Evolutionary conservation across 2,797 vertebrate genomes (phyloP).

Genomic region (Cephalopachus bancanus): DNA sequence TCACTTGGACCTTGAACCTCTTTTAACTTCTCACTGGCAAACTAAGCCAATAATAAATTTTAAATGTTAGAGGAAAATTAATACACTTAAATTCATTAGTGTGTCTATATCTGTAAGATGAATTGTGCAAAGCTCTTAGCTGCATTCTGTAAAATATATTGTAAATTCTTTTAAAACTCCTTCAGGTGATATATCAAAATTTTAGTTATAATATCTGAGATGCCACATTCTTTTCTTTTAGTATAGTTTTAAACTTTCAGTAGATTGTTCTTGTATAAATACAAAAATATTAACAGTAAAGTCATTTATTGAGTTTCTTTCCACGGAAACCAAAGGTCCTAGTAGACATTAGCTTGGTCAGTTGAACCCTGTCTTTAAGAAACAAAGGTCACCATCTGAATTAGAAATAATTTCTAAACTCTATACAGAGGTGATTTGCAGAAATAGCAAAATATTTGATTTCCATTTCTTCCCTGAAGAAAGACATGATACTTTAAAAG

Average conservation of each 20-base stretch:
- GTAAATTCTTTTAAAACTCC: conserved; percentile 78
- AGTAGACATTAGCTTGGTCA: conserved; percentile 83
- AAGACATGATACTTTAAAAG: conserved; percentile 49
- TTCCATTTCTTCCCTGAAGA: conserved; percentile 73
- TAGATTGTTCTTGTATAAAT: conserved; percentile 81
- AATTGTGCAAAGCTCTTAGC: conserved; percentile 75
- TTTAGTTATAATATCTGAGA: conserved; percentile 79
- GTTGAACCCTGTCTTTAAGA: conserved; percentile 78
- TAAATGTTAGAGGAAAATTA: conserved; percentile 72
- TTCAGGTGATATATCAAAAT: conserved; percentile 82
- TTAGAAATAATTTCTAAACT: conserved; percentile 50
- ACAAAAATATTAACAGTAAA: conserved; percentile 83
- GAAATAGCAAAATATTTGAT: conserved; percentile 84
- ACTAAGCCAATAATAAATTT: conserved; percentile 74
- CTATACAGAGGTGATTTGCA: conserved; percentile 83
- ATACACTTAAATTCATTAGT: conserved; percentile 82
- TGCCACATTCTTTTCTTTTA: conserved; percentile 79
- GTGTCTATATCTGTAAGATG: conserved; percentile 72
- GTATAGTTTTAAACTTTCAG: conserved; percentile 73
- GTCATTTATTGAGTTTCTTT: conserved; percentile 82
- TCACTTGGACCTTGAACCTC: conserved; percentile 74
- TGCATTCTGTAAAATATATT: conserved; percentile 69
- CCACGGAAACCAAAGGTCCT: conserved; percentile 85
- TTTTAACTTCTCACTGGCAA: conserved; percentile 71
- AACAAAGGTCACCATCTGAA: conserved; percentile 75